A percentile compares a stretch with the other conserved stretches of the same genome.
phyloP scores from a whole-genome alignment of 2,113 vertebrate genomes.

The Saguinus midas region DNA sequence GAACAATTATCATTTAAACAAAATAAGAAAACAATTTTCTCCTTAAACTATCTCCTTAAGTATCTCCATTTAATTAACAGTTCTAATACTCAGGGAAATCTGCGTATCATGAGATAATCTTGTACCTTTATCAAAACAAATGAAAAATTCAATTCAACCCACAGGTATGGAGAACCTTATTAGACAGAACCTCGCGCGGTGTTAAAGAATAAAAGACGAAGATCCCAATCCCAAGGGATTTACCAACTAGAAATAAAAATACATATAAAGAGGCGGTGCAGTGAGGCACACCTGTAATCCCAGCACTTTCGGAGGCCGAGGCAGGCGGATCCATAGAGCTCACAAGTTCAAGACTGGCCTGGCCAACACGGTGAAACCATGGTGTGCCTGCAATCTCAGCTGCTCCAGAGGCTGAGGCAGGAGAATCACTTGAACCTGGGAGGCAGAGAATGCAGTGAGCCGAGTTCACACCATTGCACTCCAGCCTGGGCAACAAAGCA shows the following conservation, averaged over 20 bases:
- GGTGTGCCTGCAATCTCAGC: too few relatives aligned
- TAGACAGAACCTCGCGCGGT: background rate
- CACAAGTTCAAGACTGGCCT: too few relatives aligned
- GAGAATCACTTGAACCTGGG: too few relatives aligned
- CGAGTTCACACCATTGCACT: accelerated
- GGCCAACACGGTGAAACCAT: too few relatives aligned
- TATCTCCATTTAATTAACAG: background rate
- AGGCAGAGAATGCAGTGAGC: too few relatives aligned
- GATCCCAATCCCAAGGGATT: background rate
- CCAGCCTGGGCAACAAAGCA: too few relatives aligned
- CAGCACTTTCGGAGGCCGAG: too few relatives aligned
- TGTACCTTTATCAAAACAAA: background rate
- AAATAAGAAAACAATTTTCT: conserved; percentile 16
- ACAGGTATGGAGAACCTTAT: background rate
- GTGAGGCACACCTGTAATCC: too few relatives aligned
- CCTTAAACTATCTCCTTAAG: background rate
- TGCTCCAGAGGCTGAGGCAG: too few relatives aligned
- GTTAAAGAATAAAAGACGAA: background rate
- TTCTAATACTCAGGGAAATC: background rate
- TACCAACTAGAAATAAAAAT: background rate
- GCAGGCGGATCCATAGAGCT: too few relatives aligned
- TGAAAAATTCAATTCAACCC: background rate
- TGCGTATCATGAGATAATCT: background rate
- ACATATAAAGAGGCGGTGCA: accelerated
- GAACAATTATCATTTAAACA: background rate